Conservation (phyloP, 2,888 invertebrate species). For the Nymphalis urticae region DNA sequence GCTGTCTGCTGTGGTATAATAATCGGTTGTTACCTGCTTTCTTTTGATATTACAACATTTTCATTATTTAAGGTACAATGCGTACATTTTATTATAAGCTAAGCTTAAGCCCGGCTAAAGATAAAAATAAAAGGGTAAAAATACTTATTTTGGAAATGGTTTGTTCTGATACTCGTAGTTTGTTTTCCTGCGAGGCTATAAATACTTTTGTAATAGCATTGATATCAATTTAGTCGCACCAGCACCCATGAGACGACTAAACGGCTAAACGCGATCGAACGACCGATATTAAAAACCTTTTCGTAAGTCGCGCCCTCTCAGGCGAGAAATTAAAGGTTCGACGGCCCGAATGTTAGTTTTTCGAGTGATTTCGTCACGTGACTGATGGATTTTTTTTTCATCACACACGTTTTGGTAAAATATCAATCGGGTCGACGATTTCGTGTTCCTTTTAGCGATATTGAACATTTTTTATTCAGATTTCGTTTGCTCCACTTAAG, state of each 20-base stretch:
- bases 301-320: slow-evolving; percentile 49
- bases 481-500: neutral
- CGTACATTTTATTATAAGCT: too few species aligned
- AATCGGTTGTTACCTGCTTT: too few species aligned
- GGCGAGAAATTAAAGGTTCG: slow-evolving; percentile 64
- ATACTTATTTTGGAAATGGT: neutral
- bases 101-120: neutral
- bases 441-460: slow-evolving; percentile 6
- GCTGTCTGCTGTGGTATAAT: too few species aligned
- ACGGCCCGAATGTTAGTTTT: slow-evolving; percentile 50
- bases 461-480: slow-evolving; percentile 1
- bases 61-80: neutral
- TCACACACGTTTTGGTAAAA: slow-evolving; percentile 27
- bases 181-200: slow-evolving; percentile 12
- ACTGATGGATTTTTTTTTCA: slow-evolving; percentile 38
- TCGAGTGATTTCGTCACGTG: slow-evolving; percentile 49
- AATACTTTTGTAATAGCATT: slow-evolving; percentile 25
- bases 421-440: slow-evolving; percentile 13
- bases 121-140: neutral
- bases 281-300: slow-evolving; percentile 55
- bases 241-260: slow-evolving; percentile 42
- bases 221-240: slow-evolving; percentile 33
- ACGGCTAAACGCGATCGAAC: slow-evolving; percentile 52
- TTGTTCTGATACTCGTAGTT: neutral
- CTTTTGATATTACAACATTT: too few species aligned